These are phyloP conservation scores for Dasysyrphus albostriatus DNA, from an alignment of 2,888 invertebrate genomes.

Conservation along the genomic window DNA sequence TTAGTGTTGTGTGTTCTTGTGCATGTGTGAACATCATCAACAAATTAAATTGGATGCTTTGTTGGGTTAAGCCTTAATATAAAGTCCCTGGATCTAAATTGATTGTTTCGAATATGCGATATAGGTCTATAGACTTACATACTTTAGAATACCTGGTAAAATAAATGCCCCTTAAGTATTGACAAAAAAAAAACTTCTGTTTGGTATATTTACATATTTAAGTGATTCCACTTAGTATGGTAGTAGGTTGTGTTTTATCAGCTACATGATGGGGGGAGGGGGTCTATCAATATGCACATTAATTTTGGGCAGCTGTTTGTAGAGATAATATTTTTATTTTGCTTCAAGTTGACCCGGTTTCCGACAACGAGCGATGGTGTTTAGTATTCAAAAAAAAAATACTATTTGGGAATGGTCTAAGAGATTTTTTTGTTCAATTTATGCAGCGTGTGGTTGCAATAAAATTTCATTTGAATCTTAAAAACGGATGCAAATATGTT, in stretches of 20 bases:
- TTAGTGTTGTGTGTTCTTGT: conserved; percentile 35
- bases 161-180: conserved; percentile 31
- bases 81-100: conserved; percentile 39
- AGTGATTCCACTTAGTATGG: conserved; percentile 60
- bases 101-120: conserved; percentile 44
- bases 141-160: conserved; percentile 56
- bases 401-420: conserved; percentile 5
- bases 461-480: not conserved
- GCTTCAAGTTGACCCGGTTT: conserved; percentile 27
- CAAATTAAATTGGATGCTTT: conserved; percentile 64
- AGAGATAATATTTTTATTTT: conserved; percentile 21
- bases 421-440: conserved; percentile 1
- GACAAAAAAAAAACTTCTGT: conserved; percentile 16
- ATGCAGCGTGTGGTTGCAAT: not conserved
- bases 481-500: not conserved
- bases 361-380: conserved; percentile 8
- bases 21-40: conserved; percentile 49
- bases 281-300: conserved; percentile 61
- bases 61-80: conserved; percentile 49
- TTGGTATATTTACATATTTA: conserved; percentile 66
- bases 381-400: conserved; percentile 50
- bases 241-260: conserved; percentile 35
- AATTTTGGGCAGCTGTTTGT: conserved; percentile 33
- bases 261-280: conserved; percentile 38
- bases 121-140: conserved; percentile 1